phyloP scores from a whole-genome alignment of 2,113 vertebrate genomes.

The Ptyas mucosa region DNA sequence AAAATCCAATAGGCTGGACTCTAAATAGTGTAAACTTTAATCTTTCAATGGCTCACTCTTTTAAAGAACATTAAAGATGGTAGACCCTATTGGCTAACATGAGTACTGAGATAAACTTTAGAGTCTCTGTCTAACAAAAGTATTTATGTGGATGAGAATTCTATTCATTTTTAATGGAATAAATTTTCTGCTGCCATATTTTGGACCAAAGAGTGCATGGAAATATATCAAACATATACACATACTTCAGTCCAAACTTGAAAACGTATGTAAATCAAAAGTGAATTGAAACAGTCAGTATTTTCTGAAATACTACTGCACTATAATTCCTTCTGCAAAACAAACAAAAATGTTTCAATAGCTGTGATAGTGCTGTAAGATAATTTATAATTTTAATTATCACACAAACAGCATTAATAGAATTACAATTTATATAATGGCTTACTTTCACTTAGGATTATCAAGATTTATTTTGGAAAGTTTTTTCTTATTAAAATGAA shows the following conservation, averaged over 20 bases:
- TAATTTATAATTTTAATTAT: conserved; percentile 1
- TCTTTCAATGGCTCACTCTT: conserved; percentile 53
- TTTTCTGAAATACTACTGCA: background rate
- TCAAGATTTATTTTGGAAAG: conserved; percentile 15
- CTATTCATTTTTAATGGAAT: background rate
- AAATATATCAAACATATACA: background rate
- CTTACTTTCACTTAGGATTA: conserved; percentile 11
- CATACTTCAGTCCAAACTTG: background rate
- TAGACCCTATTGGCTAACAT: background rate
- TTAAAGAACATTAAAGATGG: conserved; percentile 33
- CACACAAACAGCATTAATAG: conserved; percentile 13
- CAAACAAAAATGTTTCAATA: background rate
- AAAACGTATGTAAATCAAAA: background rate
- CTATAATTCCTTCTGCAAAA: background rate
- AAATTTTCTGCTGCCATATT: background rate
- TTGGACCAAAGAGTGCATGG: background rate
- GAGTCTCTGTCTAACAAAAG: background rate
- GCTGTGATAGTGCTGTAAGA: background rate
- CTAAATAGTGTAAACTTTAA: conserved; percentile 11
- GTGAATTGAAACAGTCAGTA: background rate
- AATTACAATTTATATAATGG: conserved; percentile 23
- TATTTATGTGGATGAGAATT: background rate
- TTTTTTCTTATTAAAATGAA: background rate
- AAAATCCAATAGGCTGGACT: conserved; percentile 25
- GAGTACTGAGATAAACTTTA: background rate